Evolutionary conservation across 2,113 vertebrate genomes (phyloP), one percentile per base, ranked within the genome.

Genomic region (Nesospiza acunhae): DNA sequence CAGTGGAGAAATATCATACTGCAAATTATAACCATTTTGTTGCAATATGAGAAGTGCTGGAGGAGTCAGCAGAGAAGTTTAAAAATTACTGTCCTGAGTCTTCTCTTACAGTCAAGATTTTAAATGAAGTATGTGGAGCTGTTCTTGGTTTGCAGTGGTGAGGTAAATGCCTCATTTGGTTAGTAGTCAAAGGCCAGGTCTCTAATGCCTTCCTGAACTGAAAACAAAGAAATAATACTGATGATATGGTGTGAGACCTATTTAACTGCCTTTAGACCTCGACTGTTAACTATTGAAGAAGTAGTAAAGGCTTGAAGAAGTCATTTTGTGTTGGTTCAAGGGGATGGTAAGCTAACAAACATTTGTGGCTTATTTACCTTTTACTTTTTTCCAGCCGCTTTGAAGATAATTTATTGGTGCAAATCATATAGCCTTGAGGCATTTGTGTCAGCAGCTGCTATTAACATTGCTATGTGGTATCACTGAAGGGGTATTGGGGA

Each of bases 11-110:
- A 84, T 86, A 92, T 17, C 11, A 18, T 74, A 26, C 52, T 88
- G 47, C n/a, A 74, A 83, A 80, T 77, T 86, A 78, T 83, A 80
- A 67, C 56, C 68, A 26, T 91, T 87, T 93, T 93, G 49, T 89
- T 94, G 52, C 69, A 23, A 9, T 63, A 79, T 83, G 74, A 93
- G 82, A 88, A 95, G 17, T 77, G 59, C 76, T 41, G 72, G 44
- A 87, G 64, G 69, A 80, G 47, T 93, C 44, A 35, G n/a, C 24
- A 83, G 42, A 88, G 58, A 83, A 85, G 35, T 31, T 88, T 49
- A 62, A 84, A 77, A 77, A 70, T 90, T 78, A 44, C 56, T 78
- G n/a, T 80, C 72, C 14, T 18, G 68, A 55, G 31, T 80, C 24
- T 86, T 21, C 23, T 84, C 41, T 77, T 93, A 47, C 44, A 72